A percentile compares a stretch with the other conserved stretches of the same genome.
Evolutionary conservation across 1,140 invertebrate species (phyloP).

Genomic region (Thaumatotibia leucotreta): DNA sequence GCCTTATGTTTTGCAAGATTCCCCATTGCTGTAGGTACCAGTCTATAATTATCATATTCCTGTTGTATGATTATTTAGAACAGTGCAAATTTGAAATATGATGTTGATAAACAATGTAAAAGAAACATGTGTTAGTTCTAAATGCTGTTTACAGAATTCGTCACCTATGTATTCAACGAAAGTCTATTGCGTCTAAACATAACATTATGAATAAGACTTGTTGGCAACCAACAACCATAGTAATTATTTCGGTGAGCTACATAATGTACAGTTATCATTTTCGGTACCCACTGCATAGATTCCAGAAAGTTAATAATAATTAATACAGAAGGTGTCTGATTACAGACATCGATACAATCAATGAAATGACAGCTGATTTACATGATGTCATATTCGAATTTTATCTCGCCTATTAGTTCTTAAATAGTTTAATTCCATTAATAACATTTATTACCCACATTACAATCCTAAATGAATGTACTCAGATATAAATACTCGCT

Average conservation of each 20-base stretch:
- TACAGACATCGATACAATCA: conserved; percentile 22
- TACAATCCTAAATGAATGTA: background rate
- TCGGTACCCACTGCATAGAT: background rate
- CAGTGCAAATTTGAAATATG: background rate
- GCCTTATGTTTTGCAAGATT: no score
- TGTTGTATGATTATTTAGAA: background rate
- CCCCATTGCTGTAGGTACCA: background rate
- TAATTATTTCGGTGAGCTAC: background rate
- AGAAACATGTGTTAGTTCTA: background rate
- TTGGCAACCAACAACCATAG: background rate
- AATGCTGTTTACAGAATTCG: background rate
- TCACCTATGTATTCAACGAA: background rate
- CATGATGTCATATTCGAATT: conserved; percentile 5
- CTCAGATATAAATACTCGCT: background rate
- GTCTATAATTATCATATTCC: background rate
- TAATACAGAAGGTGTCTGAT: conserved; percentile 57
- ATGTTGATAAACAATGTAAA: background rate
- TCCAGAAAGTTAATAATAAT: conserved; percentile 54
- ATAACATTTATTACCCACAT: background rate
- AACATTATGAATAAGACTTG: background rate
- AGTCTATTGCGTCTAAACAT: background rate
- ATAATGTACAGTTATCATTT: background rate
- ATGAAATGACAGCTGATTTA: conserved; percentile 13
- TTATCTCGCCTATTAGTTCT: background rate
- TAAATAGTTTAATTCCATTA: background rate